A percentile compares a stretch with the other conserved stretches of the same genome.
Conservation (phyloP, 1,140 invertebrate species). For the Pseudomyrmex sp. region DNA sequence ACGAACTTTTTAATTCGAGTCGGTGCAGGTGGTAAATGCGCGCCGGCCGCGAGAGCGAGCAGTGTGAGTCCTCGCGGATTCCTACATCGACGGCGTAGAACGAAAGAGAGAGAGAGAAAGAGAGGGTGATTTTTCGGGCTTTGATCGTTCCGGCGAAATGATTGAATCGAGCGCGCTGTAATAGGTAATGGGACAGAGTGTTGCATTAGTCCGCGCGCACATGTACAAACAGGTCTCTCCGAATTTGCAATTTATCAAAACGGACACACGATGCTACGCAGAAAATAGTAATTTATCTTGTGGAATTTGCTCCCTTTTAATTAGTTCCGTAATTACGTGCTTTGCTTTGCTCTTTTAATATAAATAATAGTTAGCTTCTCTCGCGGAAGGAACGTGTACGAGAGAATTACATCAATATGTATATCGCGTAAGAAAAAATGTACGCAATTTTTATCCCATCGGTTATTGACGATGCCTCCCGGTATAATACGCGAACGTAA, state of each 20-base stretch:
- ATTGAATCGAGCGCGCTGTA: conserved; percentile 42
- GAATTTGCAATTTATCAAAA: conserved; percentile 23
- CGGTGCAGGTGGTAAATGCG: conserved; percentile 73
- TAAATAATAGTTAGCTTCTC: not conserved
- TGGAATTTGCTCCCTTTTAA: not conserved
- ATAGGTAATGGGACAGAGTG: conserved; percentile 26
- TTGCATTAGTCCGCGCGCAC: conserved; percentile 23
- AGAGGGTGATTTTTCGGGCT: conserved; percentile 54
- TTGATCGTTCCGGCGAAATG: conserved; percentile 58
- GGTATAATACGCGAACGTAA: not conserved
- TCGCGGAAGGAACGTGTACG: not conserved
- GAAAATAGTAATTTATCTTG: not conserved
- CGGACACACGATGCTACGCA: not conserved
- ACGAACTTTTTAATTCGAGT: conserved; percentile 74
- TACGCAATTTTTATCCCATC: conserved; percentile 3
- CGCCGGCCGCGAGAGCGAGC: conserved; percentile 53
- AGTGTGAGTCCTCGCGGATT: conserved; percentile 45
- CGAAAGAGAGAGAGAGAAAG: not conserved
- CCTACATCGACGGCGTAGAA: conserved; percentile 32
- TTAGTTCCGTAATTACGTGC: not conserved
- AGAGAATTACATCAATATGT: not conserved
- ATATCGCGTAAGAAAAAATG: not conserved
- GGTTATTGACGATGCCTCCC: not conserved
- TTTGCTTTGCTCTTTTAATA: not conserved
- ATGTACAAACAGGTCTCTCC: not conserved